Percentiles rank a stretch among this genome's conserved stretches.
Evolutionary conservation across 2,797 vertebrate species (phyloP).

Genomic region (Salarias fasciatus): DNA sequence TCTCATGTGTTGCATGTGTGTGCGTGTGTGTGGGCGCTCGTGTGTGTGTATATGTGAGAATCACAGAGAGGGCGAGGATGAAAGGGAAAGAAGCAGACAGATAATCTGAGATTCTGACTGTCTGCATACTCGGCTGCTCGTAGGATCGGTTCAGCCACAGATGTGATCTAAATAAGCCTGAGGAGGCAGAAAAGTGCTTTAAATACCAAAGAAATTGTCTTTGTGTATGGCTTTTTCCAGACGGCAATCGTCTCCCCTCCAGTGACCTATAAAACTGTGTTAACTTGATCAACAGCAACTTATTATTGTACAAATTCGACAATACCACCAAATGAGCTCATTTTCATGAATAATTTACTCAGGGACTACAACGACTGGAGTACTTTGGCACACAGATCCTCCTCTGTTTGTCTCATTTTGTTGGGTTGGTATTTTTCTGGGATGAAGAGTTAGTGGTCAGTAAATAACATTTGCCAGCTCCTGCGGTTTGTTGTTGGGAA

Average conservation of each 20-base stretch:
- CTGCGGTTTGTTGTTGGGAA: background rate
- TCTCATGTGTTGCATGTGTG: constrained; percentile 4
- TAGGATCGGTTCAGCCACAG: constrained; percentile 32
- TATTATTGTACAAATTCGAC: constrained; percentile 14
- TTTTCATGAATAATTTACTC: constrained; percentile 46
- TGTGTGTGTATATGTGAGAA: constrained; percentile 11
- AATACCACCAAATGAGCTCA: constrained; percentile 16
- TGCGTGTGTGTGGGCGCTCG: background rate
- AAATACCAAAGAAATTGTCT: background rate
- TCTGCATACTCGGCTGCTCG: constrained; percentile 33
- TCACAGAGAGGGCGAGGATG: constrained; percentile 23
- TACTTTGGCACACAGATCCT: constrained; percentile 2
- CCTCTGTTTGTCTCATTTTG: constrained; percentile 10
- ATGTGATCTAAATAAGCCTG: constrained; percentile 35
- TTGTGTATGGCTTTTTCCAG: background rate
- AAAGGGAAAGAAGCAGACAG: constrained; percentile 30
- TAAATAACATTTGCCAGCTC: background rate
- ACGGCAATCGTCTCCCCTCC: background rate
- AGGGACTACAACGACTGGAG: background rate
- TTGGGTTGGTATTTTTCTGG: constrained; percentile 13
- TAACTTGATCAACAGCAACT: constrained; percentile 13
- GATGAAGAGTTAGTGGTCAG: constrained; percentile 8
- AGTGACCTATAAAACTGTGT: constrained; percentile 21
- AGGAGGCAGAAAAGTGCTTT: constrained; percentile 16
- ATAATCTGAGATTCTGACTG: constrained; percentile 46